Evolutionary conservation across 2,888 invertebrate species (phyloP).

Genomic region (Mesochorus sp.): DNA sequence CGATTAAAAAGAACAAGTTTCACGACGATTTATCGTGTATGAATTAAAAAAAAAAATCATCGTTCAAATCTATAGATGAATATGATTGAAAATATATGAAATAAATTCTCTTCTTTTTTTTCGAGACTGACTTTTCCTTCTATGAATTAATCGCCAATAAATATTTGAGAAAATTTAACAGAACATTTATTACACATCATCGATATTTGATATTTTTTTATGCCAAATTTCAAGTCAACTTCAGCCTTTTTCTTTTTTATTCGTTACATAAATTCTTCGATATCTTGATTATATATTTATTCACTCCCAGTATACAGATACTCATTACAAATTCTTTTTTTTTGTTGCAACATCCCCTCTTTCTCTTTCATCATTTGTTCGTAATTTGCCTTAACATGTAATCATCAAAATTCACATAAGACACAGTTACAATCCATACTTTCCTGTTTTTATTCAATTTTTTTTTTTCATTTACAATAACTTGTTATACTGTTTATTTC

Average conservation of each 20-base stretch:
- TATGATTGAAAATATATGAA: constrained; percentile 17
- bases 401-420: constrained; percentile 18
- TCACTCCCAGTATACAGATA: constrained; percentile 56
- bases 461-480: constrained; percentile 7
- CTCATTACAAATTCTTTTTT: constrained; percentile 51
- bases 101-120: not conserved
- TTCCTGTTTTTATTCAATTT: not conserved
- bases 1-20: constrained; percentile 14
- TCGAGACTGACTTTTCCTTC: not conserved
- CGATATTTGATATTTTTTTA: not conserved
- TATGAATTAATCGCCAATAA: not conserved
- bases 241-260: not conserved
- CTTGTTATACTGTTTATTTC: constrained; percentile 41
- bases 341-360: not conserved
- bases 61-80: constrained; percentile 37
- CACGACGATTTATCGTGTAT: constrained; percentile 31
- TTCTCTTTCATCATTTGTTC: not conserved
- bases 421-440: not conserved
- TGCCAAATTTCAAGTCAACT: not conserved
- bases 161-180: too few species aligned
- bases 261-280: too few species aligned
- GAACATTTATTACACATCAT: too few species aligned
- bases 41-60: constrained; percentile 17
- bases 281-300: constrained; percentile 52
- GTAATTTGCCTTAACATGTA: not conserved